These are phyloP conservation scores for Thunnus maccoyii DNA, from an alignment of 2,113 vertebrate genomes.

Conservation along the genomic window DNA sequence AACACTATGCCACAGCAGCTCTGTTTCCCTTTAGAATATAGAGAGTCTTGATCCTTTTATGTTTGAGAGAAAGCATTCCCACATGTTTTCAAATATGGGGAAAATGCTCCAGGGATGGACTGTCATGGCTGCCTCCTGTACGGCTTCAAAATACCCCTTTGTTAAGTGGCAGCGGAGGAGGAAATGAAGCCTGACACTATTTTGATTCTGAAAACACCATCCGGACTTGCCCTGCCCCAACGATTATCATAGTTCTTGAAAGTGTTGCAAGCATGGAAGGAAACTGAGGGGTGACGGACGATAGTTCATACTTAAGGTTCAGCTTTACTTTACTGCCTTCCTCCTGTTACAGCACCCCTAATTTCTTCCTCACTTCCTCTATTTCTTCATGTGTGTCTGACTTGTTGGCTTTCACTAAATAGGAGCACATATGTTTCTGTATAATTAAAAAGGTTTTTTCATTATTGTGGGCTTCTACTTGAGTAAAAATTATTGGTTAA, in stretches of 20 bases:
- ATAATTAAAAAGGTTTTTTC: constrained; percentile 68
- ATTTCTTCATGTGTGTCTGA: constrained; percentile 3
- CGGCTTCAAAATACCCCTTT: constrained; percentile 88
- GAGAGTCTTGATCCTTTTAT: constrained; percentile 85
- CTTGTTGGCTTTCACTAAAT: constrained; percentile 47
- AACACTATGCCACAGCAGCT: constrained; percentile 83
- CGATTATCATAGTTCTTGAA: constrained; percentile 73
- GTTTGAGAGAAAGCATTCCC: constrained; percentile 90
- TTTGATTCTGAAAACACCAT: constrained; percentile 91
- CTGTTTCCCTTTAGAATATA: constrained; percentile 82
- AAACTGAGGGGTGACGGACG: constrained; percentile 35
- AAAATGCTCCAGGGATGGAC: constrained; percentile 88
- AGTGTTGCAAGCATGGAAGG: constrained; percentile 52
- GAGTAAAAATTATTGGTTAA: constrained; percentile 70
- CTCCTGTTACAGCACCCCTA: constrained; percentile 32
- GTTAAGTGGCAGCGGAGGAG: constrained; percentile 80
- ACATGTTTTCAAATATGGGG: constrained; percentile 90
- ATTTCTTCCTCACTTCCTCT: constrained; percentile 42
- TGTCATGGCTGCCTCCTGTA: constrained; percentile 78
- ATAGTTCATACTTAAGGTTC: constrained; percentile 15
- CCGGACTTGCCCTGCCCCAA: constrained; percentile 80
- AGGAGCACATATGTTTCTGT: constrained; percentile 61
- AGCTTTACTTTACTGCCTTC: constrained; percentile 18
- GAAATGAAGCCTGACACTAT: constrained; percentile 91
- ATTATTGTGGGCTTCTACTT: constrained; percentile 52